phyloP scores from a whole-genome alignment of 2,113 vertebrate genomes.

The Dermatemys mawii region DNA sequence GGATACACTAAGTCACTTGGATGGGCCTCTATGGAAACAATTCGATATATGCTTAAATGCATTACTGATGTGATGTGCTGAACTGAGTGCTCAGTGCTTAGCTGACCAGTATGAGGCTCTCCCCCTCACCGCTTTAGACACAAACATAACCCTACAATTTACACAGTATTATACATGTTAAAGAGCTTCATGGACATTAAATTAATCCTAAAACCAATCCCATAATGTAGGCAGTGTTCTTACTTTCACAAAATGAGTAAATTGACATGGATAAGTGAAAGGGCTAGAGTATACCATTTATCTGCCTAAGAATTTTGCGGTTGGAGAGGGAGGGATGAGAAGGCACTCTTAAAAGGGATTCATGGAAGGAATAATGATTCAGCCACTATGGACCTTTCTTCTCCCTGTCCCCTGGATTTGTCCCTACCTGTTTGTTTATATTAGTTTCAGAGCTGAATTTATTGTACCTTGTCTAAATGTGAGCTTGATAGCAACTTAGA shows the following conservation, averaged over 20 bases:
- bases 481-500: not conserved
- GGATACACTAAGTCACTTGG: not conserved
- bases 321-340: no score
- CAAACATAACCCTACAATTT: not conserved
- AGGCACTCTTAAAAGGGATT: no score
- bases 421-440: not conserved
- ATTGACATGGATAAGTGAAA: constrained; percentile 12
- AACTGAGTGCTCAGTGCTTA: not conserved
- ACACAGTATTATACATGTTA: constrained; percentile 5
- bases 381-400: not conserved
- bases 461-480: not conserved
- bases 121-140: not conserved
- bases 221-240: not conserved
- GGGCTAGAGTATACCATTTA: not conserved
- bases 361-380: not conserved
- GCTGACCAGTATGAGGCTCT: not conserved
- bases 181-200: constrained; percentile 30
- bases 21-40: not conserved
- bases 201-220: constrained; percentile 9
- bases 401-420: not conserved
- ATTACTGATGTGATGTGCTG: not conserved
- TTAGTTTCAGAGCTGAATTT: not conserved
- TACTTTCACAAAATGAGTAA: constrained; percentile 16
- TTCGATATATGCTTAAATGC: no score
- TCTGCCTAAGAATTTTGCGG: not conserved